Percentiles rank a stretch among this genome's conserved stretches.
phyloP scores from a whole-genome alignment of 2,888 invertebrate genomes.

The Andrena dorsata region DNA sequence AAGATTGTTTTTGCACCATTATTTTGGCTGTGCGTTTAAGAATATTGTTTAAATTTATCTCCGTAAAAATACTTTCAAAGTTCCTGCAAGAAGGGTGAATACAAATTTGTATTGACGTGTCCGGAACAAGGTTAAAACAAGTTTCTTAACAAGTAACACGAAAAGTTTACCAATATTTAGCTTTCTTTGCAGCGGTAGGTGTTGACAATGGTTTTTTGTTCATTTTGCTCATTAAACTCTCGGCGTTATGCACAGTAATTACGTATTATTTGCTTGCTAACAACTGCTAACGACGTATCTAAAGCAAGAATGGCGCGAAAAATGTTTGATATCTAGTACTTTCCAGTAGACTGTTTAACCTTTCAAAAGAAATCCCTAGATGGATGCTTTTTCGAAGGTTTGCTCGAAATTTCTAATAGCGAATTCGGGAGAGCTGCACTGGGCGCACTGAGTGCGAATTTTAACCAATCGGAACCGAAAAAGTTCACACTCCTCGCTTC shows the following conservation, averaged over 20 bases:
- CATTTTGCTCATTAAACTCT: constrained; percentile 32
- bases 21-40: background rate
- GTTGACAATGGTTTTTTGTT: constrained; percentile 53
- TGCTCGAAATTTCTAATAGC: too few species aligned
- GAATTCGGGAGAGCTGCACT: too few species aligned
- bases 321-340: constrained; percentile 30
- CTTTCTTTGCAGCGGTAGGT: constrained; percentile 49
- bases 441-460: too few species aligned
- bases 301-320: constrained; percentile 54
- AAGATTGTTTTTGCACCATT: background rate
- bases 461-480: too few species aligned
- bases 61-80: background rate
- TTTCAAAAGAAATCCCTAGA: constrained; percentile 2
- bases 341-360: background rate
- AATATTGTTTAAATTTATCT: background rate
- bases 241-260: constrained; percentile 1
- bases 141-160: background rate
- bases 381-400: too few species aligned
- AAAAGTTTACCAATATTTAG: constrained; percentile 56
- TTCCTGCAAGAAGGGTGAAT: background rate
- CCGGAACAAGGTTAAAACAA: constrained; percentile 45
- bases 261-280: background rate
- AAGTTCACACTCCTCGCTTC: too few species aligned
- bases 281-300: background rate
- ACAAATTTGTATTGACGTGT: background rate